phyloP scores from a whole-genome alignment of 2,888 invertebrate genomes.

The Agrochola circellaris region DNA sequence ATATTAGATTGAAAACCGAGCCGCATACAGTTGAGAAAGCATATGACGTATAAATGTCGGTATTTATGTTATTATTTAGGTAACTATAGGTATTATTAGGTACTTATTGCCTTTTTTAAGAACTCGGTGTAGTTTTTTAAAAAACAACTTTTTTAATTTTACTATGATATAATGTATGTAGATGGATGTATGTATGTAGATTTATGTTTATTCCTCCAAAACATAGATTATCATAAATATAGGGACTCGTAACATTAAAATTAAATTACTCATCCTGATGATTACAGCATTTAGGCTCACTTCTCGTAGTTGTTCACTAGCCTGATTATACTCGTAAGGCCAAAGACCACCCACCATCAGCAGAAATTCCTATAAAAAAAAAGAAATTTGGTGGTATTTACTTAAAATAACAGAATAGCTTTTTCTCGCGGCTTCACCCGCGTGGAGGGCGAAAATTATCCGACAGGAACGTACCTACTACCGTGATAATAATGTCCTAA shows the following conservation, averaged over 20 bases:
- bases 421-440: too few species aligned
- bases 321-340: neutral
- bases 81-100: neutral
- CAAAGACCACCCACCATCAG: too few species aligned
- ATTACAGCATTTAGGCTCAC: neutral
- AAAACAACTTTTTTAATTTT: neutral
- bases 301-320: neutral
- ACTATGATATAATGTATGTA: neutral
- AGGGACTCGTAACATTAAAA: neutral
- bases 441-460: too few species aligned
- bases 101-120: neutral
- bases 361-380: neutral
- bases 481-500: too few species aligned
- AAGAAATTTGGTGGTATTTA: neutral
- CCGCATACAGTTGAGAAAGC: neutral
- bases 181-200: too few species aligned
- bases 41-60: neutral
- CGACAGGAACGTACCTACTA: too few species aligned
- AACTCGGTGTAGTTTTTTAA: neutral
- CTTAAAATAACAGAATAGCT: too few species aligned
- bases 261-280: neutral
- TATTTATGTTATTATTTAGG: neutral
- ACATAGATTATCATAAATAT: neutral
- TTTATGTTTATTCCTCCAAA: neutral
- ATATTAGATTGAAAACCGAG: slow-evolving; percentile 1